These are phyloP conservation scores for Heliconius cydno DNA, from an alignment of 2,888 invertebrate genomes.

Conservation along the genomic window DNA sequence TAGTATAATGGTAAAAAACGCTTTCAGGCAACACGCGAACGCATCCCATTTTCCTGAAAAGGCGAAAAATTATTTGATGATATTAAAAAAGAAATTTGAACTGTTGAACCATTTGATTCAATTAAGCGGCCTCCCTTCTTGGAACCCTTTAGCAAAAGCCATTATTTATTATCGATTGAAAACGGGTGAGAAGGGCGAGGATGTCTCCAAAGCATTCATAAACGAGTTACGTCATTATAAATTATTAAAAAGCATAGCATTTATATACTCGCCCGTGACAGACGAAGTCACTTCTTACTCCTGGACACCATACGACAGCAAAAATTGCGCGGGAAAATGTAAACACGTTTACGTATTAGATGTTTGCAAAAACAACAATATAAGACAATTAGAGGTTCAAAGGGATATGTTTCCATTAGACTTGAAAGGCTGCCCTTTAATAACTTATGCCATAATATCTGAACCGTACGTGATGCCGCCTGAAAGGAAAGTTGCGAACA, in stretches of 20 bases:
- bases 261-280: constrained; percentile 64
- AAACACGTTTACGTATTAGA: constrained; percentile 72
- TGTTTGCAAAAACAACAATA: constrained; percentile 63
- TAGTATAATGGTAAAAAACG: constrained; percentile 81
- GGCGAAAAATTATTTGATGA: constrained; percentile 82
- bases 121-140: constrained; percentile 76
- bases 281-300: constrained; percentile 71
- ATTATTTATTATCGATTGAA: constrained; percentile 72
- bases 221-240: constrained; percentile 70
- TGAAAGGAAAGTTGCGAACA: constrained; percentile 56
- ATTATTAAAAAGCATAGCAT: constrained; percentile 72
- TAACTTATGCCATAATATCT: constrained; percentile 71
- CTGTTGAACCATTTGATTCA: constrained; percentile 74
- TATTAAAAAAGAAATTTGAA: constrained; percentile 77
- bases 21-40: constrained; percentile 76
- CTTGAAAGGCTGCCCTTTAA: constrained; percentile 74
- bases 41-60: constrained; percentile 81
- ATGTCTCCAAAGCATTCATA: constrained; percentile 68
- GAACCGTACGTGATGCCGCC: constrained; percentile 80
- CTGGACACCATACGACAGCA: constrained; percentile 74
- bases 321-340: constrained; percentile 74
- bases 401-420: constrained; percentile 71
- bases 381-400: constrained; percentile 61
- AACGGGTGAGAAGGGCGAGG: constrained; percentile 59
- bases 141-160: constrained; percentile 80